Percentiles rank a stretch among this genome's conserved stretches.
phyloP scores from a whole-genome alignment of 2,113 vertebrate genomes.

The Passer montanus region DNA sequence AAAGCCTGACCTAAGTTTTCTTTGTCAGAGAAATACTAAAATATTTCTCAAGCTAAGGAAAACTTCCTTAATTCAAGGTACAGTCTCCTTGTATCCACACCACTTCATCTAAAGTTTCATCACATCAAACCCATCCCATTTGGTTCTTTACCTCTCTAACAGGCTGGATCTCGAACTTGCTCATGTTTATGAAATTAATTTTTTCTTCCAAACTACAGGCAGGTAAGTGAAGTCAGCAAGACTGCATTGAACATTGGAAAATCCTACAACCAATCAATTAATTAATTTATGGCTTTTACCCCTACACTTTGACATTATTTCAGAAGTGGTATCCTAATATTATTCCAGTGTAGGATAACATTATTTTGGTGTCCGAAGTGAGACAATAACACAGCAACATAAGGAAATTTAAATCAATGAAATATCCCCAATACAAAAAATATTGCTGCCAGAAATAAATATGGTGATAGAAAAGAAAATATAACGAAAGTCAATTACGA shows the following conservation, averaged over 20 bases:
- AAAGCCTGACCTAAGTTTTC: neutral
- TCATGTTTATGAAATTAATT: neutral
- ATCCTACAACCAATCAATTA: neutral
- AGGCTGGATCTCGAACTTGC: neutral
- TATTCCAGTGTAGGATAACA: neutral
- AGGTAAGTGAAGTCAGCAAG: neutral
- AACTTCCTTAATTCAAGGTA: neutral
- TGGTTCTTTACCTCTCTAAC: neutral
- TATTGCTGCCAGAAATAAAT: neutral
- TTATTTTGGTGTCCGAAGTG: neutral
- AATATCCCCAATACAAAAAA: neutral
- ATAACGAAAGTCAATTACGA: neutral
- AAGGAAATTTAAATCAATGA: neutral
- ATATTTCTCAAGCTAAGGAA: neutral
- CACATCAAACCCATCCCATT: neutral
- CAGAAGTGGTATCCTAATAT: neutral
- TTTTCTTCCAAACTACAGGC: neutral
- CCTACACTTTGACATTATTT: neutral
- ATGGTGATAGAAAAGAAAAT: neutral
- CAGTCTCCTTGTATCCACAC: neutral
- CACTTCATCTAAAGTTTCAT: neutral
- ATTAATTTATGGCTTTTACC: neutral
- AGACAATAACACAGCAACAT: neutral
- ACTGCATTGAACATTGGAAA: neutral
- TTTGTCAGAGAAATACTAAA: neutral